Evolutionary conservation across 2,113 vertebrate species (phyloP), one percentile per base, ranked within the genome.

Genomic region (Vireo altiloquus): DNA sequence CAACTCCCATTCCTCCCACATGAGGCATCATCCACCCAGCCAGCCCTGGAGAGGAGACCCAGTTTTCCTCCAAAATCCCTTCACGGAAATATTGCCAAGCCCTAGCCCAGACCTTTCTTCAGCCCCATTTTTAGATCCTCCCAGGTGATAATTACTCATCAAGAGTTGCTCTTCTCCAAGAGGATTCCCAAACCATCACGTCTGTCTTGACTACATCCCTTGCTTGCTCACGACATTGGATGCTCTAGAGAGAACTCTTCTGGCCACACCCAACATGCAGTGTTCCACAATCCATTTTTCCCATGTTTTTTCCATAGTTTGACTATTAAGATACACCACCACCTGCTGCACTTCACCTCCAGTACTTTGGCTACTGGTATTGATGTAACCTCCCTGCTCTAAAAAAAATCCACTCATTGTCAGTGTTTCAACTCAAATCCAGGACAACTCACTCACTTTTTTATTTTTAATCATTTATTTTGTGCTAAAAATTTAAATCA

Each of bases 21-120:
- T 0, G 0, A 81, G 25, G 33, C 33, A 44, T 20, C 63, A 37
- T 25, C n/a, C 49, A 12, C 15, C 25, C 64, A 66, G n/a, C 5
- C 47, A 81, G 37, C 10, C 16, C 21, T 14, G 47, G 22, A 56
- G 20, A 82, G 6, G 21, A 0, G 1, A 42, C 3, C 0, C 11
- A 2, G 7, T 13, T 24, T 74, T 33, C 46, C 52, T 72, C 53
- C 54, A 54, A 75, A 69, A 50, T 8, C 9, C 40, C 31, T 65
- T 50, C 10, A 21, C 9, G 25, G 30, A 68, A 83, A 50, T 19
- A 47, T 2, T 60, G 35, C 13, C 44, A n/a, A 78, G 74, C 17
- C 37, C 82, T 30, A 33, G 21, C 31, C 4, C 39, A 63, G 66
- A 42, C 16, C 13, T 65, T 81, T 12, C 18, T 52, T 46, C 44